Evolutionary conservation across 1,140 invertebrate genomes (phyloP).

Genomic region (Penaeus indicus): DNA sequence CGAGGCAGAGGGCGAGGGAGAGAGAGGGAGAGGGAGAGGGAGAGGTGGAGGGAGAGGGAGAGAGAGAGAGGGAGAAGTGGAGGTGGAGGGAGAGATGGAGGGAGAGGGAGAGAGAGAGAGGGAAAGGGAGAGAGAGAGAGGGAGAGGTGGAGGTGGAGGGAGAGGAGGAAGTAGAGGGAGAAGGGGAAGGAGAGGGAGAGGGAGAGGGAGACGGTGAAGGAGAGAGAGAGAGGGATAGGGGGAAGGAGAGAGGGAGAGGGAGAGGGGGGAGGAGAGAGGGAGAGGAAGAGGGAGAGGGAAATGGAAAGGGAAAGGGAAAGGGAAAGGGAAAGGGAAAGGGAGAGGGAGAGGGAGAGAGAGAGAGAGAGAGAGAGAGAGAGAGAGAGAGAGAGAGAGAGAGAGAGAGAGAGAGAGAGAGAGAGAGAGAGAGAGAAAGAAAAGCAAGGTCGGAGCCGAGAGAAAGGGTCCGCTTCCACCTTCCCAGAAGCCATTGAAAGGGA

Average conservation of each 20-base stretch:
- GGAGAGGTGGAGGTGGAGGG: too few relatives aligned
- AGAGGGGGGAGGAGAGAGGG: slow-evolving; percentile 9
- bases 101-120: slow-evolving; percentile 8
- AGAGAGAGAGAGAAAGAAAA: slow-evolving; percentile 11
- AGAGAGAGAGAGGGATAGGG: background rate
- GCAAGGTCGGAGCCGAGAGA: slow-evolving; percentile 1
- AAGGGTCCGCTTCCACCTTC: background rate
- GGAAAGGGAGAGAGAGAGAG: background rate
- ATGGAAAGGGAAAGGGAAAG: background rate
- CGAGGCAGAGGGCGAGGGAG: too few relatives aligned
- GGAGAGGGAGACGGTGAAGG: too few relatives aligned
- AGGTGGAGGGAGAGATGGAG: too few relatives aligned
- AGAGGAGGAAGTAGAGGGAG: too few relatives aligned
- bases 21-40: too few relatives aligned
- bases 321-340: background rate
- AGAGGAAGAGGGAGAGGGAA: background rate
- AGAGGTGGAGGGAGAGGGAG: too few relatives aligned
- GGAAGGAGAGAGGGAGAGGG: background rate
- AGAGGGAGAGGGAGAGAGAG: background rate
- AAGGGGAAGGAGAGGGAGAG: too few relatives aligned
- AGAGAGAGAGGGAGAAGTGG: too few relatives aligned
- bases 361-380: background rate
- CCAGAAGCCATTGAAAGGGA: too few relatives aligned
- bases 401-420: slow-evolving; percentile 11
- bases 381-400: slow-evolving; percentile 11